phyloP scores from a whole-genome alignment of 2,888 invertebrate genomes.

The Drosophila melanocephala region DNA sequence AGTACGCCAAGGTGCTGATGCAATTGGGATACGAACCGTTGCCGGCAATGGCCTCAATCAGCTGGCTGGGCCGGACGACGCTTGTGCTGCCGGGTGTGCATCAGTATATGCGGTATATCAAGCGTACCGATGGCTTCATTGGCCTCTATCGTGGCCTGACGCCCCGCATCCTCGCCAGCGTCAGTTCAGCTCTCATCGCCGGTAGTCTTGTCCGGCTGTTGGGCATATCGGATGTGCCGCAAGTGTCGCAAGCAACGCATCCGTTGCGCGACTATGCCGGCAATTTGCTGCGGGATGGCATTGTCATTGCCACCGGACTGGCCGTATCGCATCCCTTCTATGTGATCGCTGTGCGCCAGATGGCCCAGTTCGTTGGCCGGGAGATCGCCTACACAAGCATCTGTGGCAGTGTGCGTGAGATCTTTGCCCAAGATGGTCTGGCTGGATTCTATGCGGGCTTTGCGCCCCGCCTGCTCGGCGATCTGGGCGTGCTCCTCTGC shows the following conservation, averaged over 20 bases:
- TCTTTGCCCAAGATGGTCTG: slow-evolving; percentile 20
- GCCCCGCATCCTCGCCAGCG: slow-evolving; percentile 30
- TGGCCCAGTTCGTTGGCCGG: slow-evolving; percentile 64
- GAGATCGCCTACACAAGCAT: slow-evolving; percentile 41
- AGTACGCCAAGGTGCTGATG: slow-evolving; percentile 56
- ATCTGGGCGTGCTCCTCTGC: slow-evolving; percentile 38
- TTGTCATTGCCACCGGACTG: slow-evolving; percentile 46
- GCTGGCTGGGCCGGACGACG: slow-evolving; percentile 23
- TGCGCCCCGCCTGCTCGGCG: slow-evolving; percentile 49
- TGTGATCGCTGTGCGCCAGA: slow-evolving; percentile 60
- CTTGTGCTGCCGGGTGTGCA: slow-evolving; percentile 47
- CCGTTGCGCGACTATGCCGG: slow-evolving; percentile 9
- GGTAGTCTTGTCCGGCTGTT: slow-evolving; percentile 31
- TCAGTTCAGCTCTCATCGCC: slow-evolving; percentile 9
- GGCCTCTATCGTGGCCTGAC: slow-evolving; percentile 60
- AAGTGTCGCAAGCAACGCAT: neutral
- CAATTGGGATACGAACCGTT: slow-evolving; percentile 67
- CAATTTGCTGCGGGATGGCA: slow-evolving; percentile 33
- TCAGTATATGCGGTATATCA: slow-evolving; percentile 51
- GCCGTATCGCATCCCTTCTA: slow-evolving; percentile 61
- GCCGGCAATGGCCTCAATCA: slow-evolving; percentile 12
- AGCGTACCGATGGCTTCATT: slow-evolving; percentile 37
- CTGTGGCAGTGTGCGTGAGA: slow-evolving; percentile 12
- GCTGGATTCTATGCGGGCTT: slow-evolving; percentile 58
- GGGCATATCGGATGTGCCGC: slow-evolving; percentile 11